phyloP scores from a whole-genome alignment of 2,797 vertebrate species.

The Pipistrellus pipistrellus region DNA sequence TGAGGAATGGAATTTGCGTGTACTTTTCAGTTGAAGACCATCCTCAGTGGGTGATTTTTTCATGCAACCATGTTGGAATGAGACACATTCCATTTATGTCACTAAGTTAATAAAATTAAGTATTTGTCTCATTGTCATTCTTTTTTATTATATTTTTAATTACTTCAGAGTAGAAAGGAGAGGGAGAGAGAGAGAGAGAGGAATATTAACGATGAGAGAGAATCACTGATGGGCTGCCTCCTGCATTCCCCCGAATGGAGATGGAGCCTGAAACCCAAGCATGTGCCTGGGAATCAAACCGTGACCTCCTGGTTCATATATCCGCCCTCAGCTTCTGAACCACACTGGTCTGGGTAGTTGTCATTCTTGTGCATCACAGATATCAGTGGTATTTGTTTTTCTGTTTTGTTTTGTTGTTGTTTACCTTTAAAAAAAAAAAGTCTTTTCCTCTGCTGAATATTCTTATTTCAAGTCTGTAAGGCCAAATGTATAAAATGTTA shows the following conservation, averaged over 20 bases:
- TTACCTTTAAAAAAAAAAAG: conserved; percentile 70
- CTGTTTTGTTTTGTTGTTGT: conserved; percentile 62
- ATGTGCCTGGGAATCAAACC: too few relatives aligned
- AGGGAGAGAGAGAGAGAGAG: too few relatives aligned
- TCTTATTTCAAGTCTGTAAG: conserved; percentile 78
- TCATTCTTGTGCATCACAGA: conserved; percentile 85
- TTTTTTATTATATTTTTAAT: conserved; percentile 52
- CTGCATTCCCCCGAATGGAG: too few relatives aligned
- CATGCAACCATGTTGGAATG: conserved; percentile 82
- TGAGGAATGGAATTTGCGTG: conserved; percentile 76
- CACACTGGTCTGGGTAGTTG: conserved; percentile 60
- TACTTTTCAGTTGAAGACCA: conserved; percentile 75
- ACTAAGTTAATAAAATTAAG: conserved; percentile 87
- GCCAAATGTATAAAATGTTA: conserved; percentile 80
- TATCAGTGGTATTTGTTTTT: conserved; percentile 81
- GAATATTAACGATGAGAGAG: too few relatives aligned
- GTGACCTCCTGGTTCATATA: too few relatives aligned
- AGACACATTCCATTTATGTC: conserved; percentile 85
- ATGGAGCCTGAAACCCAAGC: too few relatives aligned
- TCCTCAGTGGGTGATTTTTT: conserved; percentile 85
- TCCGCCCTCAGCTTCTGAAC: too few relatives aligned
- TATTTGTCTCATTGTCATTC: conserved; percentile 85
- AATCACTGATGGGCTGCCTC: too few relatives aligned
- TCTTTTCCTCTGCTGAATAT: conserved; percentile 81
- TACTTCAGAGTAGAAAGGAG: too few relatives aligned